These are phyloP conservation scores for Unio delphinus DNA, from an alignment of 2,888 invertebrate species.

Conservation along the genomic window DNA sequence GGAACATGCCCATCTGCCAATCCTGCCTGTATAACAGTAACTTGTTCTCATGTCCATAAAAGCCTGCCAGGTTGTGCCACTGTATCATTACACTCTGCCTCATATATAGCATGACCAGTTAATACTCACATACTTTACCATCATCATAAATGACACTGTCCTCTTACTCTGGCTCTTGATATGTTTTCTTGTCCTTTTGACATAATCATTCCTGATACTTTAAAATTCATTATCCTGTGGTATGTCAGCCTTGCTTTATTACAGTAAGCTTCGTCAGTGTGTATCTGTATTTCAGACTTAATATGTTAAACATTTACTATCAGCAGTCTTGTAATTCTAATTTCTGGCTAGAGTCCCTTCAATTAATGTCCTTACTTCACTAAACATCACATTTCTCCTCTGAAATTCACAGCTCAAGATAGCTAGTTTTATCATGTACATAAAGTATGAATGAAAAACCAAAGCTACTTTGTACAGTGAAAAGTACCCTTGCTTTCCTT, in stretches of 20 bases:
- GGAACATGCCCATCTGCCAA: no score
- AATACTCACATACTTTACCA: slow-evolving; percentile 12
- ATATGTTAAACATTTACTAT: slow-evolving; percentile 7
- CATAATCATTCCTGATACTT: slow-evolving; percentile 7
- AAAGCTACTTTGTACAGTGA: slow-evolving; percentile 16
- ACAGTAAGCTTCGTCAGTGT: neutral
- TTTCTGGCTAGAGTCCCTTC: slow-evolving; percentile 9
- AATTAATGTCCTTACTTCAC: slow-evolving; percentile 9
- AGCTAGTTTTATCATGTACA: slow-evolving; percentile 20
- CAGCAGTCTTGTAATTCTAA: slow-evolving; percentile 4
- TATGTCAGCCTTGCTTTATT: slow-evolving; percentile 10
- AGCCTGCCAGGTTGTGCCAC: neutral
- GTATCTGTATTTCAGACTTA: slow-evolving; percentile 4
- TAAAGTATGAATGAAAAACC: slow-evolving; percentile 21
- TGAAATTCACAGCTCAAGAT: slow-evolving; percentile 15
- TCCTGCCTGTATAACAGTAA: no score
- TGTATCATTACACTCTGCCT: slow-evolving; percentile 5
- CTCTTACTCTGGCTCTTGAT: slow-evolving; percentile 14
- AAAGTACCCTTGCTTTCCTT: slow-evolving; percentile 26
- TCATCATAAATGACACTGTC: slow-evolving; percentile 16
- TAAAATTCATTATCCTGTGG: slow-evolving; percentile 10
- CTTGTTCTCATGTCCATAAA: slow-evolving; percentile 8
- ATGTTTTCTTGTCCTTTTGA: slow-evolving; percentile 11
- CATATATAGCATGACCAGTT: neutral
- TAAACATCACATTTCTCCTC: slow-evolving; percentile 7